phyloP scores from a whole-genome alignment of 1,140 invertebrate species.

The Sycobia sp. region DNA sequence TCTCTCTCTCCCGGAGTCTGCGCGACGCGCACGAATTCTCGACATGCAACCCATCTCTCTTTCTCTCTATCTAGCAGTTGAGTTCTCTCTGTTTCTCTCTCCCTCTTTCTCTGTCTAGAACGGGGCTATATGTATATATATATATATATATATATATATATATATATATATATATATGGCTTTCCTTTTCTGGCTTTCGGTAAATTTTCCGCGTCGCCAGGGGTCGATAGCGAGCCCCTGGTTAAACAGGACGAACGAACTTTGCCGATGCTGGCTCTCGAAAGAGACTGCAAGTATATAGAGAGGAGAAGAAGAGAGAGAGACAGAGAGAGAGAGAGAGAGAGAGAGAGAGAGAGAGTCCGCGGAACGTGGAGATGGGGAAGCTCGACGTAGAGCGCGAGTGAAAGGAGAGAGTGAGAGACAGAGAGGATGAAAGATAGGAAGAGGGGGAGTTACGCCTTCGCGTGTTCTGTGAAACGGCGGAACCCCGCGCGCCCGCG shows the following conservation, averaged over 20 bases:
- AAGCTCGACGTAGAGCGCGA: too few species aligned
- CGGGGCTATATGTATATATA: too few species aligned
- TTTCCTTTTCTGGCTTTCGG: too few species aligned
- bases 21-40: not conserved
- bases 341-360: not conserved
- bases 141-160: too few species aligned
- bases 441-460: too few species aligned
- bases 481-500: too few species aligned
- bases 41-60: not conserved
- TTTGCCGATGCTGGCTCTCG: constrained; percentile 13
- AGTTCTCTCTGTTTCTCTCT: not conserved
- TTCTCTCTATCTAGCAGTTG: not conserved
- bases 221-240: constrained; percentile 21
- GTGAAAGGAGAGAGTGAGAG: too few species aligned
- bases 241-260: constrained; percentile 27
- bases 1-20: constrained; percentile 11
- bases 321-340: not conserved
- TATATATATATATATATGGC: too few species aligned
- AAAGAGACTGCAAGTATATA: constrained; percentile 9
- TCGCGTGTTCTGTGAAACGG: not conserved
- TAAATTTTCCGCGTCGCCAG: constrained; percentile 10
- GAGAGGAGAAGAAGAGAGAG: too few species aligned
- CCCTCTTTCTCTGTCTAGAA: not conserved
- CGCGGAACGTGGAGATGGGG: too few species aligned
- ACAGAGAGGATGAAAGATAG: too few species aligned